Conservation (phyloP, 2,113 vertebrate genomes). For the Geococcyx californianus region DNA sequence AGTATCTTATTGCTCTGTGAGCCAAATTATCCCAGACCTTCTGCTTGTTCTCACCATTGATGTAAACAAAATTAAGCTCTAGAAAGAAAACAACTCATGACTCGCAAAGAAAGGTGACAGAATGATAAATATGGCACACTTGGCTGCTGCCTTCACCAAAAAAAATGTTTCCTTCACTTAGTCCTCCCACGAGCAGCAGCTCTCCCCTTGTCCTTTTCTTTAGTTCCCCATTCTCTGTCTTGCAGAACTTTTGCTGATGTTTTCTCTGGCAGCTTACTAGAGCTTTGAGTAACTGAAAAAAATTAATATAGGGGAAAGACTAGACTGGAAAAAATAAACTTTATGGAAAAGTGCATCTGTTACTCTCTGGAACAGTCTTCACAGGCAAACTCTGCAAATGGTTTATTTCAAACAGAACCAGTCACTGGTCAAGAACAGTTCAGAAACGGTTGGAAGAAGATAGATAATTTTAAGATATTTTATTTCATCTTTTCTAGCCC, state of each 20-base stretch:
- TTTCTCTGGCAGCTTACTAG: constrained; percentile 32
- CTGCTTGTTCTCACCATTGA: neutral
- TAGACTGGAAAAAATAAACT: constrained; percentile 35
- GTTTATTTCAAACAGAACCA: neutral
- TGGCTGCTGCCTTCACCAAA: neutral
- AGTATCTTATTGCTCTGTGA: neutral
- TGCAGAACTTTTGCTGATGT: neutral
- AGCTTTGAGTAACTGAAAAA: neutral
- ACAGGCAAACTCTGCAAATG: neutral
- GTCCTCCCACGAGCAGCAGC: neutral
- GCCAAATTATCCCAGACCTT: neutral
- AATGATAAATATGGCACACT: neutral
- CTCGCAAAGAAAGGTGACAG: neutral
- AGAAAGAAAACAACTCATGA: neutral
- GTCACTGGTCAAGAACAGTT: neutral
- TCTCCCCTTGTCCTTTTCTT: neutral
- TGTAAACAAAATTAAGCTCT: neutral
- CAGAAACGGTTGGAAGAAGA: neutral
- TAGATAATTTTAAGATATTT: neutral
- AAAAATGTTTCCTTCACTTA: neutral
- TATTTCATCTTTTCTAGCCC: neutral
- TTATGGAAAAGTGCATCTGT: constrained; percentile 26
- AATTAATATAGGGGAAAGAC: neutral
- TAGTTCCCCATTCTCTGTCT: neutral
- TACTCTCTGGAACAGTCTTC: neutral